These are phyloP conservation scores for Xestia c-nigrum DNA, from an alignment of 2,888 invertebrate species.

Conservation along the genomic window DNA sequence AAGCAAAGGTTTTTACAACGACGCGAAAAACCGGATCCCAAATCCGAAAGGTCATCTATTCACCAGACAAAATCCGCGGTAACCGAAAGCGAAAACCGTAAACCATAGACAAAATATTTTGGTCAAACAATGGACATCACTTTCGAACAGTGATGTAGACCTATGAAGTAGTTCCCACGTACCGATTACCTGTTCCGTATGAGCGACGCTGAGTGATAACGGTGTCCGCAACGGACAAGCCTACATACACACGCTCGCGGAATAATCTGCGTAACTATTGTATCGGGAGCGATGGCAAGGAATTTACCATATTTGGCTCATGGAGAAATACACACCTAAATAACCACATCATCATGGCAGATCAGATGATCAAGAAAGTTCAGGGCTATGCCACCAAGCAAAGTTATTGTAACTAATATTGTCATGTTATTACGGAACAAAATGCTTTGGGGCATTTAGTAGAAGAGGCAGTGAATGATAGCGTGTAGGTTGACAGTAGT, in stretches of 20 bases:
- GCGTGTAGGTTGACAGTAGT: neutral
- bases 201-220: conserved; percentile 62
- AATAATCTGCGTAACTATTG: conserved; percentile 55
- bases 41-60: conserved; percentile 33
- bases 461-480: neutral
- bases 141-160: conserved; percentile 64
- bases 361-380: neutral
- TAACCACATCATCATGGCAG: neutral
- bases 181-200: conserved; percentile 71
- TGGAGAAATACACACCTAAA: neutral
- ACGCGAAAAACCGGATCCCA: conserved; percentile 1
- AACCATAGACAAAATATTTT: conserved; percentile 48
- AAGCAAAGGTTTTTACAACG: neutral
- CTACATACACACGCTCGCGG: conserved; percentile 64
- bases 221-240: conserved; percentile 69
- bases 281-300: conserved; percentile 28
- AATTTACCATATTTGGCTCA: conserved; percentile 20
- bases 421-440: neutral
- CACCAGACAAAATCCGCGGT: conserved; percentile 2
- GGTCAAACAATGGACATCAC: conserved; percentile 54
- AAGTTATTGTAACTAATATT: too few relatives aligned
- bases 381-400: neutral
- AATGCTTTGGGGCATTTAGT: neutral
- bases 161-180: conserved; percentile 78
- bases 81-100: conserved; percentile 61